Evolutionary conservation across 2,888 invertebrate genomes (phyloP).

Genomic region (Pollenia griseotomentosa): DNA sequence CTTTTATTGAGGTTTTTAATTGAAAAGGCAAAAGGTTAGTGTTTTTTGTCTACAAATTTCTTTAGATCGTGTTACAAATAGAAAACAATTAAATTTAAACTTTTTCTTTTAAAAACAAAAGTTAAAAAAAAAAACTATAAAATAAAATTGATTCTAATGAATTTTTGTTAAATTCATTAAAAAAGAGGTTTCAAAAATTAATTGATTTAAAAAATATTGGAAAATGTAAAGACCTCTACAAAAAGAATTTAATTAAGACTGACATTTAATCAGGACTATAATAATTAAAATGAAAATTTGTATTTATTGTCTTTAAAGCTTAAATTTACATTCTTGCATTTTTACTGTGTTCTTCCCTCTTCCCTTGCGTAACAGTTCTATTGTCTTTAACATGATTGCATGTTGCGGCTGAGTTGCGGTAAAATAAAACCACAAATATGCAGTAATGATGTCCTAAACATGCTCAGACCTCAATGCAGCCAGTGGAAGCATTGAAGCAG

Average conservation of each 20-base stretch:
- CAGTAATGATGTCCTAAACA: slow-evolving; percentile 80
- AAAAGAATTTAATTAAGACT: slow-evolving; percentile 41
- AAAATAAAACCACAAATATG: slow-evolving; percentile 82
- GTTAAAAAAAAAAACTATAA: not conserved
- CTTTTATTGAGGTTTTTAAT: slow-evolving; percentile 61
- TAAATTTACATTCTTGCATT: slow-evolving; percentile 1
- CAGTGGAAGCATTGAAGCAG: slow-evolving; percentile 69
- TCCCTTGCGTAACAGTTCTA: slow-evolving; percentile 45
- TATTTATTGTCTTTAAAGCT: not conserved
- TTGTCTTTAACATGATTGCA: slow-evolving; percentile 81
- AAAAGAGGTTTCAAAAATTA: slow-evolving; percentile 24
- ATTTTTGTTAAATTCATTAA: slow-evolving; percentile 13
- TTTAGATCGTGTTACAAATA: slow-evolving; percentile 36
- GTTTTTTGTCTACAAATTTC: slow-evolving; percentile 17
- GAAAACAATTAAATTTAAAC: slow-evolving; percentile 54
- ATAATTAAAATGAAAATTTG: not conserved
- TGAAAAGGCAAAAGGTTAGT: slow-evolving; percentile 58
- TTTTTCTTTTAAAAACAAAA: slow-evolving; percentile 16
- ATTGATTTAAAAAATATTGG: slow-evolving; percentile 32
- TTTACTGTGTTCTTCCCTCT: not conserved
- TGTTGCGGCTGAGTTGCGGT: slow-evolving; percentile 80
- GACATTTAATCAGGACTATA: slow-evolving; percentile 12
- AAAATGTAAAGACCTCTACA: slow-evolving; percentile 5
- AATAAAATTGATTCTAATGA: slow-evolving; percentile 35
- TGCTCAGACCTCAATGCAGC: slow-evolving; percentile 41